Evolutionary conservation across 2,113 vertebrate species (phyloP).

Genomic region (Trochalopteron elliotii): DNA sequence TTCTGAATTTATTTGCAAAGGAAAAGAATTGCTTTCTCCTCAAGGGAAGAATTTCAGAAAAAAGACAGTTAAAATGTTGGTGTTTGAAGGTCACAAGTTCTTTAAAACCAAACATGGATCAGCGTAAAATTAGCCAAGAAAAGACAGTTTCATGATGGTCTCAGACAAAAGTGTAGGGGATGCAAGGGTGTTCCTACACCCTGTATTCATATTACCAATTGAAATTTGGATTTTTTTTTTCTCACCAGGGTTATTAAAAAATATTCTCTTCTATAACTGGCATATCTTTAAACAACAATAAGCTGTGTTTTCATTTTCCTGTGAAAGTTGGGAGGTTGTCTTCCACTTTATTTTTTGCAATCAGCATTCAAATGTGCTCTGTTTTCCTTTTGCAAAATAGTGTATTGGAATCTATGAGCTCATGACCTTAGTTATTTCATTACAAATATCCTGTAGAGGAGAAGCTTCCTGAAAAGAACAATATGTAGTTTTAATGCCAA

Average conservation of each 20-base stretch:
- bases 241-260: not conserved
- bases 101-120: not conserved
- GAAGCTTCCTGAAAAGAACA: slow-evolving; percentile 58
- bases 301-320: not conserved
- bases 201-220: not conserved
- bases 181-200: not conserved
- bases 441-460: not conserved
- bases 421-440: not conserved
- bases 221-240: not conserved
- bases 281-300: not conserved
- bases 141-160: not conserved
- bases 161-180: not conserved
- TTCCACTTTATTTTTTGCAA: not conserved
- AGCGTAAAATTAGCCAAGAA: not conserved
- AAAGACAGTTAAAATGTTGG: not conserved
- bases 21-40: not conserved
- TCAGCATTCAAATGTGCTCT: not conserved
- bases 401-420: not conserved
- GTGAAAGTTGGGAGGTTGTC: not conserved
- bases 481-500: slow-evolving; percentile 33
- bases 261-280: not conserved
- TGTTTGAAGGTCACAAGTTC: not conserved
- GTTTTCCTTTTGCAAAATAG: not conserved
- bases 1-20: not conserved
- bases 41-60: not conserved